Base-by-base conservation (phyloP, 2,113 vertebrate genomes). In the Takifugu flavidus region DNA sequence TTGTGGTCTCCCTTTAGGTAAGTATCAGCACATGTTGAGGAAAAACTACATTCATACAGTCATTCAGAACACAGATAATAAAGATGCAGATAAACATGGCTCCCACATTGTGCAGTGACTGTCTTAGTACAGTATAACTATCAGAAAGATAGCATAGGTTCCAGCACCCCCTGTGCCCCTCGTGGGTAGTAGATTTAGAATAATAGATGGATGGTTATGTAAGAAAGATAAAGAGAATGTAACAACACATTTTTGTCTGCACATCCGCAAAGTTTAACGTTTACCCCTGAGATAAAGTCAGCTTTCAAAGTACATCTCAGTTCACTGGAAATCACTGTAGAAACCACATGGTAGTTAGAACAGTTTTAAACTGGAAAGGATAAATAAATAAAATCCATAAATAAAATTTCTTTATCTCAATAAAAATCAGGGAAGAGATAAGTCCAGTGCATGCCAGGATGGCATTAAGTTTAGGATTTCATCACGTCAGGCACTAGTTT, bases 41-140 rank as follows among this genome's bases (percentile, higher is more conserved):
- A 54, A 61, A 43, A 4, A 58, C 46, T n/a, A 65, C 51, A 59
- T 39, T 56, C 27, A 62, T 39, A 53, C 26, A 59, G 2, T 25
- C 6, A 56, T 55, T 55, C 47, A 63, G 13, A 10, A 53, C 29
- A 67, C 11, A 50, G 11, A 20, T 14, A 53, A 13, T 31, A 27
- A 60, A 57, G 14, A 4, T 49, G 1, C 29, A 31, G 29, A 31
- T 20, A 20, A 20, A 20, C 20, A 20, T 31, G 29, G 29, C 13
- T 49, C 13, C 29, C 27, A 26, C 25, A 12, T 28, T 1, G 2
- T 45, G n/a, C 15, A 49, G 14, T 50, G n/a, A 43, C 49, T 53
- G 14, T 56, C 59, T 56, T 50, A 1, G 29, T 31, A 31, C 29
- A 31, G 29, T 31, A 1, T 31, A 31, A 49, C 1, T 43, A 53